Evolutionary conservation across 1,140 invertebrate genomes (phyloP), one percentile per base, ranked within the genome.

Genomic region (Octopus bimaculoides): DNA sequence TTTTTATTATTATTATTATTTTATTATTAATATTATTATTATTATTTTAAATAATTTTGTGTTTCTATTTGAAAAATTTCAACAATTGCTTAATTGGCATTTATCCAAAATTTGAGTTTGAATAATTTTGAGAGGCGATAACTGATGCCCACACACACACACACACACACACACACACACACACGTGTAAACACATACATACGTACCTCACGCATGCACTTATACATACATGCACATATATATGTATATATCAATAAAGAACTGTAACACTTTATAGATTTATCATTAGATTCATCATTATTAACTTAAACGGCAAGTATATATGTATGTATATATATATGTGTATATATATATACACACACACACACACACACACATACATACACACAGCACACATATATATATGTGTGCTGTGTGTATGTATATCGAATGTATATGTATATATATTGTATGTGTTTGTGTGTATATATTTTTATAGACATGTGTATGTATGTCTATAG

Each of bases 131-230:
- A 41, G 26, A 41, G 26, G 26, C 26, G 26, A 0, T 41, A 41
- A 41, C 26, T 41, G 26, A 41, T 61, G 56, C 9, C 17, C 17
- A 61, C 56, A 61, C 17, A 10, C 17, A 61, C 17, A 61, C 56
- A 61, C 56, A 61, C 56, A 61, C 56, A 61, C 56, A 61, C 56
- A 61, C 56, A 61, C 56, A 61, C 56, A 61, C 56, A 61, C 56
- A 61, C 56, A 61, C 3, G 17, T 17, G 17, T 61, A 61, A 10
- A 61, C 17, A 17, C 17, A 61, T 17, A 61, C 56, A 61, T 14
- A 69, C 17, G 17, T 6, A n/a, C 17, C 4, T 69, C 14, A 69
- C 66, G 26, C 8, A 69, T 20, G 26, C 66, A 69, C 66, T n/a
- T 14, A 69, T 20, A 69, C 66, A 69, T 69, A 69, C 14, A 69